These are phyloP conservation scores for Aramus guarauna DNA, from an alignment of 2,113 vertebrate genomes.

Conservation along the genomic window DNA sequence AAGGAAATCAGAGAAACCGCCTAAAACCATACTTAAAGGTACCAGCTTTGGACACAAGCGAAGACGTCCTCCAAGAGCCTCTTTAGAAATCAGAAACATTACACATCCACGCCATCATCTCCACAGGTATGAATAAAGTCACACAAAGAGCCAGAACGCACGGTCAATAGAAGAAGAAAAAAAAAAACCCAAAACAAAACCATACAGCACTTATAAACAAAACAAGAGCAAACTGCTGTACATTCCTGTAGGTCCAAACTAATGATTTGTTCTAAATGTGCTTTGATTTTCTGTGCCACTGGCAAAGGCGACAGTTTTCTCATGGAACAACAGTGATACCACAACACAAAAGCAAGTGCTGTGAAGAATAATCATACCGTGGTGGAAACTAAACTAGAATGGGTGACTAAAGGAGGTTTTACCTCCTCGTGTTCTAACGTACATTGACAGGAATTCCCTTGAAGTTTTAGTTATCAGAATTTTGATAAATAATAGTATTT, in stretches of 20 bases:
- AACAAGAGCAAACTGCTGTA: background rate
- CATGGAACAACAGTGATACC: background rate
- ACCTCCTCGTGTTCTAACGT: background rate
- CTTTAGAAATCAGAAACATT: background rate
- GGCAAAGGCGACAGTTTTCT: background rate
- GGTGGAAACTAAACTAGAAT: background rate
- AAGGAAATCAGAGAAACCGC: background rate
- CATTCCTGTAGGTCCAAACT: background rate
- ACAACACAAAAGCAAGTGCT: background rate
- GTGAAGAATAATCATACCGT: background rate
- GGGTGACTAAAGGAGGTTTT: background rate
- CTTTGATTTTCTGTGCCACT: background rate
- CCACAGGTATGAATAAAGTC: background rate
- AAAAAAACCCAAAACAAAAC: background rate
- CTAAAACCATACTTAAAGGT: background rate
- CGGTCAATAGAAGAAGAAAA: background rate
- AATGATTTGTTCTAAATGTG: background rate
- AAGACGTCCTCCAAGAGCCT: background rate
- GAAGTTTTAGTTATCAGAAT: background rate
- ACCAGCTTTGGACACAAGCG: background rate
- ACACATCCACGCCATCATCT: background rate
- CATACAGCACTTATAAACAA: rapidly evolving
- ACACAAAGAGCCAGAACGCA: background rate
- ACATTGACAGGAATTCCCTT: background rate
- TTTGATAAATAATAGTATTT: background rate